Percentiles rank a stretch among this genome's conserved stretches.
phyloP scores from a whole-genome alignment of 2,797 vertebrate genomes.

The Adrianichthys oophorus region DNA sequence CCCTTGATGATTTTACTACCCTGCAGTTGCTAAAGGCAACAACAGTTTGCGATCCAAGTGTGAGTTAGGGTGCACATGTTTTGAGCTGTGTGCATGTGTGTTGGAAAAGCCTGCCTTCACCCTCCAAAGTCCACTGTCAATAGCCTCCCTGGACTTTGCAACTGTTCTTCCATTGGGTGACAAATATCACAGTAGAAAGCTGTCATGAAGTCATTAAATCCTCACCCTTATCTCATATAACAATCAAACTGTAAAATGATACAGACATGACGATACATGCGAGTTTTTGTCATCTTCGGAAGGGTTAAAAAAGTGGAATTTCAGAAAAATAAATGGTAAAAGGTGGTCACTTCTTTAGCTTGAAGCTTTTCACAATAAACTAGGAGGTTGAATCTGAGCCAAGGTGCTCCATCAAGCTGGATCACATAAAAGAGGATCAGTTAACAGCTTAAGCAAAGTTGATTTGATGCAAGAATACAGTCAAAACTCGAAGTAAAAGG shows the following conservation, averaged over 20 bases:
- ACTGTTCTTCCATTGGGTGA: slow-evolving; percentile 24
- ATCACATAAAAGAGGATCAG: slow-evolving; percentile 31
- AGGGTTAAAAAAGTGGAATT: slow-evolving; percentile 18
- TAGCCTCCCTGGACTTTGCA: slow-evolving; percentile 59
- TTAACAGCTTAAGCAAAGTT: slow-evolving; percentile 29
- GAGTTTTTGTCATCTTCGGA: slow-evolving; percentile 7
- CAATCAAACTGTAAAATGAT: slow-evolving; percentile 6
- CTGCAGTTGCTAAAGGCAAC: slow-evolving; percentile 48
- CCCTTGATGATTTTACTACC: slow-evolving; percentile 61
- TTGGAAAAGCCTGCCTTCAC: slow-evolving; percentile 26
- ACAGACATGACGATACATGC: slow-evolving; percentile 20
- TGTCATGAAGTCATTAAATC: slow-evolving; percentile 14
- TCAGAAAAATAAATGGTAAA: slow-evolving; percentile 11
- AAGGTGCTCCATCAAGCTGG: slow-evolving; percentile 46
- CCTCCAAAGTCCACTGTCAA: slow-evolving; percentile 65
- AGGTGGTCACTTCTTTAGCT: slow-evolving; percentile 31
- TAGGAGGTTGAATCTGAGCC: slow-evolving; percentile 45
- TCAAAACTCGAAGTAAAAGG: slow-evolving; percentile 32
- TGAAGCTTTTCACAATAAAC: slow-evolving; percentile 44
- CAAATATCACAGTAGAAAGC: slow-evolving; percentile 28
- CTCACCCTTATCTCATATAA: slow-evolving; percentile 7
- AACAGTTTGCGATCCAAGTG: slow-evolving; percentile 43
- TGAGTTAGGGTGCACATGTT: slow-evolving; percentile 24
- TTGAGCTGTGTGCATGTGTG: neutral
- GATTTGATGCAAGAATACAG: slow-evolving; percentile 35